Percentiles rank a stretch among this genome's conserved stretches.
These are phyloP conservation scores for Epinotia nisella DNA, from an alignment of 2,888 invertebrate species.

Conservation along the genomic window DNA sequence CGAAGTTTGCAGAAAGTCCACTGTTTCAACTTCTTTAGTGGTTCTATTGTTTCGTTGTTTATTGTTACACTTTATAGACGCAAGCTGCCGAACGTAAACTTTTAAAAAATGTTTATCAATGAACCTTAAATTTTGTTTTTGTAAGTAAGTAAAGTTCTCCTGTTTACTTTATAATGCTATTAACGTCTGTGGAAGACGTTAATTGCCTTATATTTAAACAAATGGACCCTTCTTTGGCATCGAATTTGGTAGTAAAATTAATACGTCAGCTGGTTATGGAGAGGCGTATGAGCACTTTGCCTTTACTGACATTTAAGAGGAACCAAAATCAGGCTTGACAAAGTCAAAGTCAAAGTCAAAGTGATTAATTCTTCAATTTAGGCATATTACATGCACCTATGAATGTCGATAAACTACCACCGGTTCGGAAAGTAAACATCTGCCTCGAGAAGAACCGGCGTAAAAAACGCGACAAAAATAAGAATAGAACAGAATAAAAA, in stretches of 20 bases:
- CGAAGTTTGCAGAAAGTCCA: neutral
- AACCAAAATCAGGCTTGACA: neutral
- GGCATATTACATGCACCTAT: too few species aligned
- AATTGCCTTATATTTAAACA: conserved; percentile 37
- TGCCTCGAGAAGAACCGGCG: too few species aligned
- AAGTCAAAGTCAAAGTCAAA: too few species aligned
- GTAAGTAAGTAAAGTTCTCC: neutral
- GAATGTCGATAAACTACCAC: too few species aligned
- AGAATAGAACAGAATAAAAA: neutral
- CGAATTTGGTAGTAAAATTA: conserved; percentile 26
- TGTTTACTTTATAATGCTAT: conserved; percentile 29
- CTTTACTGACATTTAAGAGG: neutral
- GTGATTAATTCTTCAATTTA: too few species aligned
- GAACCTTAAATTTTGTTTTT: neutral
- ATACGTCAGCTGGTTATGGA: conserved; percentile 20
- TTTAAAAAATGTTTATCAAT: neutral
- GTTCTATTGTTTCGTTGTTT: neutral
- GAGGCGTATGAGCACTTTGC: conserved; percentile 12
- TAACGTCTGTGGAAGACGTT: conserved; percentile 28
- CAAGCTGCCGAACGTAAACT: neutral
- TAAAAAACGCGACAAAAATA: too few species aligned
- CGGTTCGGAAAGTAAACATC: too few species aligned
- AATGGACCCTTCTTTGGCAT: conserved; percentile 21
- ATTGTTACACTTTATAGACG: neutral
- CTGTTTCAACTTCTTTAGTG: neutral